These are phyloP conservation scores for Oceanites oceanicus DNA, from an alignment of 2,113 vertebrate species.

Conservation along the genomic window DNA sequence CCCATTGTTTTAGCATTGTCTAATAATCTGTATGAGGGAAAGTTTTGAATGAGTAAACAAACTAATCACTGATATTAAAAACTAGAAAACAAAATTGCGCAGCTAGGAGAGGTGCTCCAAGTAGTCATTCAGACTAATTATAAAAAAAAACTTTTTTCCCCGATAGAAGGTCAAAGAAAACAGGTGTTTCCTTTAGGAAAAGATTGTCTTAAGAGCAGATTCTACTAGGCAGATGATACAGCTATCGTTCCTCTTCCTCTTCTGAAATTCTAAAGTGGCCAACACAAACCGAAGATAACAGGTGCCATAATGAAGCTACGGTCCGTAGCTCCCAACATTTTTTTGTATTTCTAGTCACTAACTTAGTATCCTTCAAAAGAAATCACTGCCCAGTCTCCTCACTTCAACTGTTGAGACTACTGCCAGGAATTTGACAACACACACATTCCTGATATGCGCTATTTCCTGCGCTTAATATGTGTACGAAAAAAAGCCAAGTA, in stretches of 20 bases:
- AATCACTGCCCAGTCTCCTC: neutral
- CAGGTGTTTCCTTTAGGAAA: neutral
- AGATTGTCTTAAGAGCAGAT: neutral
- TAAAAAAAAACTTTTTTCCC: neutral
- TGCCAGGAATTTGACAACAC: neutral
- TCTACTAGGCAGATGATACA: fast-evolving
- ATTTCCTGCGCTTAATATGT: neutral
- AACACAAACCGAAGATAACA: neutral
- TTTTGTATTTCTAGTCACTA: neutral
- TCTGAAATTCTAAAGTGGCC: neutral
- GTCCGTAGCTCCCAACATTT: neutral
- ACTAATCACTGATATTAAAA: neutral
- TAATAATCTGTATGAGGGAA: neutral
- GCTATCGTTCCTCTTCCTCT: neutral
- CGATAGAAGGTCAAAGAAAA: neutral
- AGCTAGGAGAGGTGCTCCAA: neutral
- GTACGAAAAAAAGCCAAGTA: neutral
- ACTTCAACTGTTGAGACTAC: neutral
- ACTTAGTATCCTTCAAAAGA: neutral
- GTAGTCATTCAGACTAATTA: neutral
- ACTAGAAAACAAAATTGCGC: neutral
- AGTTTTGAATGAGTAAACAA: neutral
- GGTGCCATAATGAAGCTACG: neutral
- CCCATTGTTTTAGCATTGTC: neutral
- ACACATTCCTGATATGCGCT: neutral